Conservation (phyloP, 2,888 invertebrate species). For the Lissocephala sabroskyi region DNA sequence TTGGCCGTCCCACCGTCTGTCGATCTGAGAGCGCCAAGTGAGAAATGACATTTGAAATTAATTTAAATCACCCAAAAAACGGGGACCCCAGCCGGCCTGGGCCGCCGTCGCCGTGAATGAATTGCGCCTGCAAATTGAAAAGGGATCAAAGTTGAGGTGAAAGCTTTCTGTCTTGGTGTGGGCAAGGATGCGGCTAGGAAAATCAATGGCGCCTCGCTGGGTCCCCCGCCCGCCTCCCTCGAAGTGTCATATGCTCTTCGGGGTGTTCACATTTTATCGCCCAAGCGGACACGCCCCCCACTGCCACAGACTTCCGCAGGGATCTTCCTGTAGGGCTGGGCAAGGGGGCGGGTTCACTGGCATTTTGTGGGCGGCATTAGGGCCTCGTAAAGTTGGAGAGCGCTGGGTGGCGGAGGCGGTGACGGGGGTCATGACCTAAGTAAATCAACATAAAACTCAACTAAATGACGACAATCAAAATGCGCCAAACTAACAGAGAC, state of each 20-base stretch:
- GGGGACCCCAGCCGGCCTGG: constrained; percentile 19
- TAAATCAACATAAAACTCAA: constrained; percentile 61
- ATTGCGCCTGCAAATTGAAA: constrained; percentile 48
- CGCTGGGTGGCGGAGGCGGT: too few relatives aligned
- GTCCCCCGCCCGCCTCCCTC: too few relatives aligned
- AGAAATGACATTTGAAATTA: constrained; percentile 57
- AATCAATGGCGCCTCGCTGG: too few relatives aligned
- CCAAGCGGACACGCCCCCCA: too few relatives aligned
- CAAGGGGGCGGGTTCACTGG: not conserved
- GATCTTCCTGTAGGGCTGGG: not conserved
- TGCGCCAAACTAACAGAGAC: constrained; percentile 21
- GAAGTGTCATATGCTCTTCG: too few relatives aligned
- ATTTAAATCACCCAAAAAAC: constrained; percentile 56
- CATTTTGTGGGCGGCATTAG: constrained; percentile 36
- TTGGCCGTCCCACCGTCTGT: not conserved
- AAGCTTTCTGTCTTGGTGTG: not conserved
- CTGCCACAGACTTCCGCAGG: too few relatives aligned
- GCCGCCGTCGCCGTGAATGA: too few relatives aligned
- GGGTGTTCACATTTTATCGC: constrained; percentile 47
- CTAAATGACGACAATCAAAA: constrained; percentile 62
- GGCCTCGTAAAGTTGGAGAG: constrained; percentile 37
- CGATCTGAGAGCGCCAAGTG: constrained; percentile 20
- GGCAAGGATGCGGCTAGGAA: too few relatives aligned
- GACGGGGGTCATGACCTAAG: constrained; percentile 35
- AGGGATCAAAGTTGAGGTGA: constrained; percentile 35